Evolutionary conservation across 2,113 vertebrate species (phyloP).

Genomic region (Glareola pratincola): DNA sequence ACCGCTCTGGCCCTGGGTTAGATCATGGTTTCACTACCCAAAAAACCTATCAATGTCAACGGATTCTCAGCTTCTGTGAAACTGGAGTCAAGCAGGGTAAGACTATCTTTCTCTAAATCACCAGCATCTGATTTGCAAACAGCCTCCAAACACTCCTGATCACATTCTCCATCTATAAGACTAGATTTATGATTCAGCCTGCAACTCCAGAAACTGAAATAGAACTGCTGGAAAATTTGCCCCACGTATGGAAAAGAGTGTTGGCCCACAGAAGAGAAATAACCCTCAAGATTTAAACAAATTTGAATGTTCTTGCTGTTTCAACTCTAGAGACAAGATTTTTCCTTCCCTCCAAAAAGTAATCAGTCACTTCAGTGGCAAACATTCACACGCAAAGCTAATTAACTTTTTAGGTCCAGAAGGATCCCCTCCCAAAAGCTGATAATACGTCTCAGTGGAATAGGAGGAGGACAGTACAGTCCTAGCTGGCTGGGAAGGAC

Average conservation of each 20-base stretch:
- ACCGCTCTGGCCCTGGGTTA: background rate
- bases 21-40: slow-evolving; percentile 17
- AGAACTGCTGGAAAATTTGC: background rate
- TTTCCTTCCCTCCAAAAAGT: background rate
- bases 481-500: background rate
- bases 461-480: background rate
- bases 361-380: background rate
- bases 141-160: background rate
- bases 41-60: background rate
- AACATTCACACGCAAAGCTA: background rate
- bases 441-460: background rate
- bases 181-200: background rate
- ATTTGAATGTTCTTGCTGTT: background rate
- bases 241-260: background rate
- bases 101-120: background rate
- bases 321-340: background rate
- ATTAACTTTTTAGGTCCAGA: slow-evolving; percentile 36
- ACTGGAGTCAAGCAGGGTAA: background rate
- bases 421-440: background rate
- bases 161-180: background rate
- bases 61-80: background rate
- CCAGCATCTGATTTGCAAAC: background rate
- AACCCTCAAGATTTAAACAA: background rate
- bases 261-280: background rate
- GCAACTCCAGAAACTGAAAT: background rate